A percentile compares a stretch with the other conserved stretches of the same genome.
Evolutionary conservation across 2,888 invertebrate species (phyloP).

Genomic region (Choristoneura rosaceana): DNA sequence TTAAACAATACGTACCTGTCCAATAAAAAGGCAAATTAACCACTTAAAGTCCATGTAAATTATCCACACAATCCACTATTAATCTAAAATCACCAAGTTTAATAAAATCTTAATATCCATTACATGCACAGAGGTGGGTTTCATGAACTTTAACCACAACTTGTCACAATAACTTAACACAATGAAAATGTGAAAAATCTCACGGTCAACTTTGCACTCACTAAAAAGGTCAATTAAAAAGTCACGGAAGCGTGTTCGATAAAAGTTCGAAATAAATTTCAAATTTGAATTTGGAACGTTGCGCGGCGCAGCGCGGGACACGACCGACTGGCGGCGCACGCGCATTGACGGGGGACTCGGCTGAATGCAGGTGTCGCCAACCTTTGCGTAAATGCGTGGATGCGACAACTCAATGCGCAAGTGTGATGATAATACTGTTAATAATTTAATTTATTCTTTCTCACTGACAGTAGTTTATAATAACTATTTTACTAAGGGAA

Average conservation of each 20-base stretch:
- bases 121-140: slow-evolving; percentile 58
- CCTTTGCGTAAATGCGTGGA: slow-evolving; percentile 54
- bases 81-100: slow-evolving; percentile 36
- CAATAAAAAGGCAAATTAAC: slow-evolving; percentile 21
- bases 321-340: slow-evolving; percentile 79
- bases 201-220: slow-evolving; percentile 23
- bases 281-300: slow-evolving; percentile 58
- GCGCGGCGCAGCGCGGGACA: slow-evolving; percentile 68
- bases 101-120: slow-evolving; percentile 53
- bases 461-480: too few relatives aligned
- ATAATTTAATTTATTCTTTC: neutral
- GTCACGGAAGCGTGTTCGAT: slow-evolving; percentile 47
- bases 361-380: slow-evolving; percentile 62
- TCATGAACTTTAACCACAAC: slow-evolving; percentile 71
- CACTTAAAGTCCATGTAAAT: slow-evolving; percentile 33
- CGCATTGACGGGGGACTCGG: slow-evolving; percentile 69
- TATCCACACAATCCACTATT: slow-evolving; percentile 42
- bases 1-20: slow-evolving; percentile 52
- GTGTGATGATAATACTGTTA: neutral
- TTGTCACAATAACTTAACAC: slow-evolving; percentile 65
- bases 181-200: slow-evolving; percentile 7
- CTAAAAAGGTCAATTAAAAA: slow-evolving; percentile 23
- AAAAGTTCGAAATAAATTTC: slow-evolving; percentile 66
- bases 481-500: neutral
- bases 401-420: neutral